Conservation (phyloP, 2,113 vertebrate genomes). For the Gasterosteus aculeatus region DNA sequence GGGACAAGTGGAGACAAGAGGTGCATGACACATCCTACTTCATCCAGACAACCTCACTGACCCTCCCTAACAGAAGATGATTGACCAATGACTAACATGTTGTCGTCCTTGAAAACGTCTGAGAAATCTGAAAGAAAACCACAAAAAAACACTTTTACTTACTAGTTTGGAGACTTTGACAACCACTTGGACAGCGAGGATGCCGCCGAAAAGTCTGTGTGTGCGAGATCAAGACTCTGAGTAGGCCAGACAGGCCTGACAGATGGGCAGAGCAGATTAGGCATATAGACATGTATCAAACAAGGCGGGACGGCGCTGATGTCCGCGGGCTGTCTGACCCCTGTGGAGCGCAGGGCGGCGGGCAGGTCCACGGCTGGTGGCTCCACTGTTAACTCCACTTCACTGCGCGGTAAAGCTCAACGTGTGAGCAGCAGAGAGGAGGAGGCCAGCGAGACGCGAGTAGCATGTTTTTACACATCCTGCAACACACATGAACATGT, state of each 20-base stretch:
- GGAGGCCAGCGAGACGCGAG: background rate
- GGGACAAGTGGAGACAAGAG: conserved; percentile 62
- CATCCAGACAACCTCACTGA: conserved; percentile 44
- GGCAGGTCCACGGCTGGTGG: conserved; percentile 38
- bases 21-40: conserved; percentile 59
- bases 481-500: background rate
- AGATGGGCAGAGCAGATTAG: conserved; percentile 83
- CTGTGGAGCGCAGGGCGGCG: conserved; percentile 52
- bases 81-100: conserved; percentile 39
- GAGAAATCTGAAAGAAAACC: conserved; percentile 9
- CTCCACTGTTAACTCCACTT: conserved; percentile 6
- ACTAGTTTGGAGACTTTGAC: conserved; percentile 33
- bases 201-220: conserved; percentile 33
- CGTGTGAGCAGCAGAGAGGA: background rate
- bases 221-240: conserved; percentile 57
- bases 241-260: conserved; percentile 73
- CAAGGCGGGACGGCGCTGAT: conserved; percentile 59
- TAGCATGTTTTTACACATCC: background rate
- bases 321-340: conserved; percentile 60
- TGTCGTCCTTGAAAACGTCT: conserved; percentile 25
- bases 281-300: conserved; percentile 72
- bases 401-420: background rate
- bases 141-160: conserved; percentile 23
- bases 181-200: conserved; percentile 47
- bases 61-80: conserved; percentile 33